Evolutionary conservation across 2,113 vertebrate genomes (phyloP).

Genomic region (Leptobrachium ailaonicum): DNA sequence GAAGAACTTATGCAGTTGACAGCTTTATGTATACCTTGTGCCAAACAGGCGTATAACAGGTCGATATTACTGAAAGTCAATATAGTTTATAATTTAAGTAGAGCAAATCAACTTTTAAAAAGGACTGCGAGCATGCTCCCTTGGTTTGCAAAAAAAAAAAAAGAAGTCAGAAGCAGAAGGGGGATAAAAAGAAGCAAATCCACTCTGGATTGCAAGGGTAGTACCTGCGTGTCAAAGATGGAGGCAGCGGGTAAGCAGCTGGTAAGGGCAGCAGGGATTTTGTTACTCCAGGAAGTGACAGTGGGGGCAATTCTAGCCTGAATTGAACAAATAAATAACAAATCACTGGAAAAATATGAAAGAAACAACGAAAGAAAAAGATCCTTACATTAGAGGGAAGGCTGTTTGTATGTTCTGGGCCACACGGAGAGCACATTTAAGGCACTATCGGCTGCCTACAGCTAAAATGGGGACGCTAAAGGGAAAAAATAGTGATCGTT

Average conservation of each 20-base stretch:
- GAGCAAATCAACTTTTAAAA: no score
- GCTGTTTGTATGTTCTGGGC: neutral
- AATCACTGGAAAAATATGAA: slow-evolving; percentile 74
- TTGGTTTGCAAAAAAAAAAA: neutral
- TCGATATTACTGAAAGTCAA: no score
- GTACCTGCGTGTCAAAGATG: slow-evolving; percentile 90
- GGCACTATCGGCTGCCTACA: no score
- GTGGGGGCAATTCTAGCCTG: slow-evolving; percentile 97
- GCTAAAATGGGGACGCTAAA: no score
- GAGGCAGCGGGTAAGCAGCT: slow-evolving; percentile 86
- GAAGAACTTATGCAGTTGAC: no score
- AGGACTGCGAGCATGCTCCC: neutral
- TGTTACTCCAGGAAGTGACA: slow-evolving; percentile 99
- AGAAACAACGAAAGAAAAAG: slow-evolving; percentile 55
- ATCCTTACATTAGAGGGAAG: neutral
- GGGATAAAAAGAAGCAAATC: slow-evolving; percentile 47
- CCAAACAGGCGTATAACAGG: no score
- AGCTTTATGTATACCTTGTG: no score
- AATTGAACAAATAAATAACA: slow-evolving; percentile 88
- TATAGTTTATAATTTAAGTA: no score
- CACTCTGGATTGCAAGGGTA: slow-evolving; percentile 55
- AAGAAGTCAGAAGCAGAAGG: slow-evolving; percentile 52
- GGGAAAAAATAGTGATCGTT: no score
- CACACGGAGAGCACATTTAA: neutral
- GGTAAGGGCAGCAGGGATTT: slow-evolving; percentile 96